Percentiles rank a stretch among this genome's conserved stretches.
These are phyloP conservation scores for Sminthopsis crassicaudata DNA, from an alignment of 2,113 vertebrate species.

Conservation along the genomic window DNA sequence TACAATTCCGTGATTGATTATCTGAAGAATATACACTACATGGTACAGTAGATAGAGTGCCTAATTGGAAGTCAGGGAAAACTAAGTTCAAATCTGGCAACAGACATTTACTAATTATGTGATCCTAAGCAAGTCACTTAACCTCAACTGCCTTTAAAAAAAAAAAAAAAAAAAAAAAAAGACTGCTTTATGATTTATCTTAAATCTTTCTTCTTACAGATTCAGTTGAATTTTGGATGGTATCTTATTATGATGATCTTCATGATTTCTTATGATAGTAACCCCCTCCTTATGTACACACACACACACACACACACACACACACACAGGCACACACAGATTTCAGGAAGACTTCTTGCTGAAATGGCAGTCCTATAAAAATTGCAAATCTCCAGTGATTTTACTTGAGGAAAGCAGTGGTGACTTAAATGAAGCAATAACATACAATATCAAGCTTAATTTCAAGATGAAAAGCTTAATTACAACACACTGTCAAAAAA, in stretches of 20 bases:
- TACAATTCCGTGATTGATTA: not conserved
- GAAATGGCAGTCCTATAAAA: not conserved
- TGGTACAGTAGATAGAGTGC: not conserved
- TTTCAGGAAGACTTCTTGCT: not conserved
- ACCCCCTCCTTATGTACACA: not conserved
- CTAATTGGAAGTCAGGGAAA: not conserved
- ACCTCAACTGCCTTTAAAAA: not conserved
- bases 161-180: not conserved
- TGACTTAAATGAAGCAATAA: not conserved
- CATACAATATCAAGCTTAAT: not conserved
- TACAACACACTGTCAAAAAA: not conserved
- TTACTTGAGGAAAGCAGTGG: not conserved
- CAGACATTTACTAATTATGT: not conserved
- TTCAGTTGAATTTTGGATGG: not conserved
- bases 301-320: not conserved
- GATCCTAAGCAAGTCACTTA: not conserved
- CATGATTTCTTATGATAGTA: not conserved
- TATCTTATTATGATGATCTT: not conserved
- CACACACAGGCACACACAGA: not conserved
- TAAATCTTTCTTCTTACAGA: not conserved
- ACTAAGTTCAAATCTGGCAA: not conserved
- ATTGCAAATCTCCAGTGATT: constrained; percentile 8
- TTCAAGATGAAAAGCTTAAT: constrained; percentile 24
- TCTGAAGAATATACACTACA: not conserved
- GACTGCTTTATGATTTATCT: not conserved